Conservation (phyloP, 2,888 invertebrate genomes). For the Leucophora obtusa region DNA sequence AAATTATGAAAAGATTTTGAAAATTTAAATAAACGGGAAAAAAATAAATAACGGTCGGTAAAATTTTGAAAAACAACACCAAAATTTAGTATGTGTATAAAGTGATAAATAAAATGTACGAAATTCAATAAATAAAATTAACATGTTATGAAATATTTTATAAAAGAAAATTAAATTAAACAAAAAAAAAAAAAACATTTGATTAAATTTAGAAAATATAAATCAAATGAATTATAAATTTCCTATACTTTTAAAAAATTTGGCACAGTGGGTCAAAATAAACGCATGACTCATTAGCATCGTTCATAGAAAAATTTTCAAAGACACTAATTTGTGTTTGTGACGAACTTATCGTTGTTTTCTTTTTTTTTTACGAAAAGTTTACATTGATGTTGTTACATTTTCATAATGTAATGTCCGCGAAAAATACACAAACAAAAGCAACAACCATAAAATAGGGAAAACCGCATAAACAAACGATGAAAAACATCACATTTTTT, state of each 20-base stretch:
- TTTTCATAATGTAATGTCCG: constrained; percentile 29
- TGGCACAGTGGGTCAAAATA: constrained; percentile 59
- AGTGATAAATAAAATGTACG: constrained; percentile 22
- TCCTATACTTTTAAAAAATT: constrained; percentile 28
- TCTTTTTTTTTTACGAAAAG: constrained; percentile 22
- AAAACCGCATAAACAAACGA: constrained; percentile 37
- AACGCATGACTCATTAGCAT: constrained; percentile 43
- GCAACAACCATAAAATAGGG: neutral
- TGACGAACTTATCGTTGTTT: constrained; percentile 21
- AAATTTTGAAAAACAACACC: neutral
- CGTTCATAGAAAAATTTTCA: constrained; percentile 16
- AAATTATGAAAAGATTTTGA: constrained; percentile 21
- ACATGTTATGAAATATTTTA: constrained; percentile 21
- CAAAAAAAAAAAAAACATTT: neutral
- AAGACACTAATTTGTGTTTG: constrained; percentile 31
- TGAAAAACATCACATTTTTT: neutral
- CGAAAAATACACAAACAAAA: constrained; percentile 25
- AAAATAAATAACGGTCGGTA: constrained; percentile 44
- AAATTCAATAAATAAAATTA: constrained; percentile 8
- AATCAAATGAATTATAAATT: neutral
- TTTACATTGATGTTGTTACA: constrained; percentile 23
- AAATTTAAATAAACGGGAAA: neutral
- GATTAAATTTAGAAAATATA: neutral
- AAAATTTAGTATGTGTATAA: constrained; percentile 6
- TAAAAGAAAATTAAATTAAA: constrained; percentile 18